A percentile compares a stretch with the other conserved stretches of the same genome.
These are phyloP conservation scores for Heterocephalus glaber DNA, from an alignment of 2,113 vertebrate genomes.

Conservation along the genomic window DNA sequence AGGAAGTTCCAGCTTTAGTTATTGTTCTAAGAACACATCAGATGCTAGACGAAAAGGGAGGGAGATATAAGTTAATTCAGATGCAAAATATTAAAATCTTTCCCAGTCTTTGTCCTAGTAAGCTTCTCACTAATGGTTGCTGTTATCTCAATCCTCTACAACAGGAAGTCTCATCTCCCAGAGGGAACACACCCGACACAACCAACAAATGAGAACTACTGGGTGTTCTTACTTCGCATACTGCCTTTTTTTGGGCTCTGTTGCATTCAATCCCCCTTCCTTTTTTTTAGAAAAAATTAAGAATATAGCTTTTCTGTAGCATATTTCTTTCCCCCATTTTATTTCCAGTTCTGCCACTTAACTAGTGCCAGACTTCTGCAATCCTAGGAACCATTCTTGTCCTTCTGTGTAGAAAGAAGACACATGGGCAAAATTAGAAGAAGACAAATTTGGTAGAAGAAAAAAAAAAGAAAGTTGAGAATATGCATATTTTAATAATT, in stretches of 20 bases:
- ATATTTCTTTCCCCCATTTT: background rate
- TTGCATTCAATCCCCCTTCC: background rate
- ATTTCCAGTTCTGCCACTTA: background rate
- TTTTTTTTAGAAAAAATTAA: background rate
- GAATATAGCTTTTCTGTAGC: background rate
- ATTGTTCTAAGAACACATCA: background rate
- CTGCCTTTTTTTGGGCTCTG: background rate
- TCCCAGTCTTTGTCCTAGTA: background rate
- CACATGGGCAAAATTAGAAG: background rate
- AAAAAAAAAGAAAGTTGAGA: background rate
- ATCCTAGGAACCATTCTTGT: background rate
- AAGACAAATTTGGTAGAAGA: background rate
- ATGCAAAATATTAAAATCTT: background rate
- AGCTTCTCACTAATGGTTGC: background rate
- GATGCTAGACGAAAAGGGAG: background rate
- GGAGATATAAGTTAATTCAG: background rate
- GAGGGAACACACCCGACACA: no score
- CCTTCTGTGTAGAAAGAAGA: background rate
- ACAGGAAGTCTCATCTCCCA: background rate
- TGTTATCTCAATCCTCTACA: background rate
- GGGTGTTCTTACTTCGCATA: background rate
- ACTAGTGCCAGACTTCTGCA: background rate
- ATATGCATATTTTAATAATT: background rate
- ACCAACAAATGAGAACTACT: accelerated
- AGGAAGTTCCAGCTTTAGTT: background rate